phyloP scores from a whole-genome alignment of 2,888 invertebrate genomes.

The Globia sparganii region DNA sequence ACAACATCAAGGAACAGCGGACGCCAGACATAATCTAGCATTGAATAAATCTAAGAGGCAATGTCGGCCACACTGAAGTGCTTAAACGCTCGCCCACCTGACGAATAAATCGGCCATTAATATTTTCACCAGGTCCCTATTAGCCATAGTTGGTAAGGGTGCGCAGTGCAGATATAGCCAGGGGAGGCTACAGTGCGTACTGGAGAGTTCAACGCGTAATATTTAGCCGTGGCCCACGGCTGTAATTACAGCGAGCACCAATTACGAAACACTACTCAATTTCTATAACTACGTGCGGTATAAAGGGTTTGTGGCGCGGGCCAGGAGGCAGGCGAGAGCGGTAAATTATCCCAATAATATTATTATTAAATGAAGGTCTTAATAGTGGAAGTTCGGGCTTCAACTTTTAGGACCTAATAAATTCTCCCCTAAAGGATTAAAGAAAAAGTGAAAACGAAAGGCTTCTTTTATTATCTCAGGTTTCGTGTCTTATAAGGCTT shows the following conservation, averaged over 20 bases:
- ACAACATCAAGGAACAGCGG: background rate
- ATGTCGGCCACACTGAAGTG: slow-evolving; percentile 35
- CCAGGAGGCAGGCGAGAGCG: slow-evolving; percentile 26
- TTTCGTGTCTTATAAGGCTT: background rate
- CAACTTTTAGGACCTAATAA: slow-evolving; percentile 26
- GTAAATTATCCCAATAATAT: slow-evolving; percentile 31
- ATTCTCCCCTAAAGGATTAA: background rate
- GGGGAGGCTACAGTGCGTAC: slow-evolving; percentile 12
- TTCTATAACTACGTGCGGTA: slow-evolving; percentile 63
- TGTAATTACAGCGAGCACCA: slow-evolving; percentile 66
- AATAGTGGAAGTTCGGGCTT: slow-evolving; percentile 29
- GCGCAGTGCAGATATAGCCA: background rate
- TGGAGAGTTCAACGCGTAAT: slow-evolving; percentile 17
- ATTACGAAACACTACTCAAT: slow-evolving; percentile 68
- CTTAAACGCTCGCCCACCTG: slow-evolving; percentile 2
- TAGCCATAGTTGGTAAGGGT: background rate
- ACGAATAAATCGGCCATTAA: slow-evolving; percentile 29
- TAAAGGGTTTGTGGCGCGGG: slow-evolving; percentile 32
- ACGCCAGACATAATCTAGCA: slow-evolving; percentile 15
- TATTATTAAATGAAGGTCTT: slow-evolving; percentile 16
- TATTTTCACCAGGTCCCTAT: slow-evolving; percentile 22
- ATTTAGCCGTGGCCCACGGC: slow-evolving; percentile 38
- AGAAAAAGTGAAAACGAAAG: background rate
- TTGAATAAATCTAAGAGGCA: slow-evolving; percentile 44
- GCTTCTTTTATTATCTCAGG: background rate